Evolutionary conservation across 1,140 invertebrate genomes (phyloP), one percentile per base, ranked within the genome.

Genomic region (Ceratosolen solmsi): DNA sequence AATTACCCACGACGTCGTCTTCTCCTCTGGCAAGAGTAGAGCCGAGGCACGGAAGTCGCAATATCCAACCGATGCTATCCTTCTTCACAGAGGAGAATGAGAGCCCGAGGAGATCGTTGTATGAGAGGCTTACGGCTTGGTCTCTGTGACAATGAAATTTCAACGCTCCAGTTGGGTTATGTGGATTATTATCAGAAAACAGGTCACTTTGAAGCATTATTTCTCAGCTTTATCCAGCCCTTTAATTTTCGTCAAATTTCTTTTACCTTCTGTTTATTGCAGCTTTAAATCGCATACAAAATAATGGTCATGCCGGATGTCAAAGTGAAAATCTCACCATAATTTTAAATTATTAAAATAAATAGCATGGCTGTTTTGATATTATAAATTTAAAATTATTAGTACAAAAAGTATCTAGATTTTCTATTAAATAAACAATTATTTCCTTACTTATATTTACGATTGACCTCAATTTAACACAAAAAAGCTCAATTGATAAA

Each of bases 1-100:
- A 84, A 84, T 84, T 80, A 84, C 72, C 75, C 71, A 70, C 65
- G 70, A 79, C 30, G 70, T 38, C 71, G 17, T 46, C 33, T 41
- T 33, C n/a, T 30, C 38, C 60, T 25, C 33, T 46, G 7, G 25
- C n/a, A 15, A 63, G 74, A 75, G 73, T 15, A 7, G 38, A 76
- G 58, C 33, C 38, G 27, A 65, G 30, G 58, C 33, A 46, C 72
- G 73, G 80, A 80, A 82, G 77, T 84, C 72, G 78, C 73, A 82
- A 84, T 84, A 80, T 82, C 58, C 65, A 65, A 51, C 36, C 51
- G 51, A 36, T 79, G 65, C 49, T 65, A 49, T 36, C 75, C 60
- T 77, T 41, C 27, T 13, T 56, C 38, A 54, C 25, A 41, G 20
- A 38, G 25, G 27, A 27, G 76, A 63, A 63, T 11, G 36, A 82